These are phyloP conservation scores for Pediacus dermestoides DNA, from an alignment of 2,888 invertebrate species.

Conservation along the genomic window DNA sequence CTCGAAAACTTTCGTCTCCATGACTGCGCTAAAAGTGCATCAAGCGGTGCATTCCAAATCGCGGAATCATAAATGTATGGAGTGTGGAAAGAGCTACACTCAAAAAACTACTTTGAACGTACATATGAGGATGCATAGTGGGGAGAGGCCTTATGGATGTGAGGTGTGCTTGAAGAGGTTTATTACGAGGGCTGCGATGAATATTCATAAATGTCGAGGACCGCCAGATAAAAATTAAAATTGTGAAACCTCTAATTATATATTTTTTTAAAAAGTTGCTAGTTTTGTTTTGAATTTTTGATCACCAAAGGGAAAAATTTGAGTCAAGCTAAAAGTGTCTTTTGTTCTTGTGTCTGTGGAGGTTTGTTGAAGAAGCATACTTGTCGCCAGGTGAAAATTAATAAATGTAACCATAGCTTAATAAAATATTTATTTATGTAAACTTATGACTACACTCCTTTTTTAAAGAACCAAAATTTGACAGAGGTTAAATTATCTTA, in stretches of 20 bases:
- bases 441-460: no score
- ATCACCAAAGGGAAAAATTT: no score
- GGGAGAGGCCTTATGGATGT: conserved; percentile 18
- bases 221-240: no score
- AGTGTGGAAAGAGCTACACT: conserved; percentile 27
- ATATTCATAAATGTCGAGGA: conserved; percentile 18
- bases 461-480: no score
- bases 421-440: no score
- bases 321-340: no score
- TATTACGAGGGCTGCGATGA: conserved; percentile 22
- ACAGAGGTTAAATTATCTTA: no score
- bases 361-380: conserved; percentile 53
- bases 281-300: no score
- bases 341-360: conserved; percentile 47
- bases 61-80: conserved; percentile 53
- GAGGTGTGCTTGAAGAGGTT: conserved; percentile 25
- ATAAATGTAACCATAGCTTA: no score
- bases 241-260: no score
- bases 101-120: conserved; percentile 18
- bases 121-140: conserved; percentile 18
- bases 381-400: no score
- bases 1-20: conserved; percentile 5
- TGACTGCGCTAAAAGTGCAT: conserved; percentile 5
- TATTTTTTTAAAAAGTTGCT: no score
- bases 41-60: conserved; percentile 54